A percentile compares a stretch with the other conserved stretches of the same genome.
Conservation (phyloP, 2,888 invertebrate species). For the Amphipyra berbera region DNA sequence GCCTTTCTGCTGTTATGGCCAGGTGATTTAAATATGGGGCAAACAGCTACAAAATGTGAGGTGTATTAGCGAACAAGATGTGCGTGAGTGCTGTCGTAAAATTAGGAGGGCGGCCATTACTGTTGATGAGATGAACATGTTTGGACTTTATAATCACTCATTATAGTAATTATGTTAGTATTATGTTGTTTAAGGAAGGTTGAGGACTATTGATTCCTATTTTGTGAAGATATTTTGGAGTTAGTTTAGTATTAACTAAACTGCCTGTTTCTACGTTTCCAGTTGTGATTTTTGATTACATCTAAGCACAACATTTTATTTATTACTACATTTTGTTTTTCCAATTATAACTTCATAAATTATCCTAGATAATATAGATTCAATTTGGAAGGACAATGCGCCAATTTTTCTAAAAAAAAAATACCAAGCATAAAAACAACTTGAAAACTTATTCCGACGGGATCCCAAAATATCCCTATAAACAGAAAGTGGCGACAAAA, state of each 20-base stretch:
- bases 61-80: constrained; percentile 45
- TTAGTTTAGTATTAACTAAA: too few relatives aligned
- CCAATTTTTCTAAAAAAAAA: constrained; percentile 1
- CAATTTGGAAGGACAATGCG: neutral
- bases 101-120: constrained; percentile 38
- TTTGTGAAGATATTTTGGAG: too few relatives aligned
- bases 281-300: too few relatives aligned
- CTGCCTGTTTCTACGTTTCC: too few relatives aligned
- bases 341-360: too few relatives aligned
- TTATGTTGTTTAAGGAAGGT: constrained; percentile 11
- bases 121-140: constrained; percentile 47
- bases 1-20: constrained; percentile 33
- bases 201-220: too few relatives aligned
- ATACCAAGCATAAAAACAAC: constrained; percentile 2
- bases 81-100: constrained; percentile 33
- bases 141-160: constrained; percentile 45
- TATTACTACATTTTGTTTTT: too few relatives aligned
- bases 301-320: too few relatives aligned
- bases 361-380: neutral
- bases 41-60: constrained; percentile 47
- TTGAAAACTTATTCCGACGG: constrained; percentile 25
- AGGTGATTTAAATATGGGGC: constrained; percentile 52
- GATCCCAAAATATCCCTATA: constrained; percentile 33
- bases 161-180: constrained; percentile 36
- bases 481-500: constrained; percentile 55